These are phyloP conservation scores for Sphenodon punctatus DNA, from an alignment of 2,797 vertebrate genomes.

Conservation along the genomic window DNA sequence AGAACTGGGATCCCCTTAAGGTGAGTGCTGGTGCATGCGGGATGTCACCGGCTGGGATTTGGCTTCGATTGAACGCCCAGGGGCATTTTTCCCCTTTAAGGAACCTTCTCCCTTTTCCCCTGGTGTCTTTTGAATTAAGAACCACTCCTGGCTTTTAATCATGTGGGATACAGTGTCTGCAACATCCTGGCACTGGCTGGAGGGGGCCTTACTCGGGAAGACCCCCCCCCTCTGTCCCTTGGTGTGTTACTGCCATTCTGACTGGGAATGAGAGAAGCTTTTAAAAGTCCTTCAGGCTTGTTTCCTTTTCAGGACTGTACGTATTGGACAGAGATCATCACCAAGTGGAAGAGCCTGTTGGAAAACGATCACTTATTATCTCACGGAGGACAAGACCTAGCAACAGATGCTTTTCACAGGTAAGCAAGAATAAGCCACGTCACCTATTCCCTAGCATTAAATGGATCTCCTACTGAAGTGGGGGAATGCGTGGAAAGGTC, in stretches of 20 bases:
- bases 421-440: too few relatives aligned
- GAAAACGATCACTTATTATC: constrained; percentile 88
- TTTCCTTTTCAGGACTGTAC: constrained; percentile 82
- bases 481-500: accelerated
- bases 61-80: too few relatives aligned
- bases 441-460: too few relatives aligned
- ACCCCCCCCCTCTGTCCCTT: background rate
- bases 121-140: background rate
- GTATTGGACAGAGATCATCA: constrained; percentile 89
- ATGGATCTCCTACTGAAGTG: accelerated
- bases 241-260: too few relatives aligned
- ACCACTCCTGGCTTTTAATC: too few relatives aligned
- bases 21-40: too few relatives aligned
- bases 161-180: too few relatives aligned
- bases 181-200: too few relatives aligned
- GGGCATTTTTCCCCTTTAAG: too few relatives aligned
- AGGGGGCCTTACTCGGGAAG: background rate
- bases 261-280: background rate
- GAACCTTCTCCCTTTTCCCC: background rate
- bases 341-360: constrained; percentile 92
- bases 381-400: constrained; percentile 85
- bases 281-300: background rate
- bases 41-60: too few relatives aligned
- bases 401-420: constrained; percentile 97
- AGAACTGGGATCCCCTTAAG: constrained; percentile 93